These are phyloP conservation scores for Pipistrellus pygmaeus DNA, from an alignment of 2,797 vertebrate species.

Conservation along the genomic window DNA sequence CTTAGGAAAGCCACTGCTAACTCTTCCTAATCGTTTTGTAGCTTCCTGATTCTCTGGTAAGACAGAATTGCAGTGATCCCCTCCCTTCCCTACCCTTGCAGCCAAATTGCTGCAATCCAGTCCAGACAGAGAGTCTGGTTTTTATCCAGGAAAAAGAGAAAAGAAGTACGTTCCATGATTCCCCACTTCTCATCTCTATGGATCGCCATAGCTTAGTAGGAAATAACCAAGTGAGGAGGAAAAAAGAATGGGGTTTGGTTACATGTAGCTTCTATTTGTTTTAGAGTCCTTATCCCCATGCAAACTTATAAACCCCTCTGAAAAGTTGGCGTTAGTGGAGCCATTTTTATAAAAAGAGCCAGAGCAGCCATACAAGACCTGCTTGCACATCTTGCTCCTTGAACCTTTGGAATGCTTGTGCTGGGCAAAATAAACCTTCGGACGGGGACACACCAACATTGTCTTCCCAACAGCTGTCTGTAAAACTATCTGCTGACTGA, in stretches of 20 bases:
- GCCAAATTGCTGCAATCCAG: not conserved
- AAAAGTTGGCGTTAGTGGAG: not conserved
- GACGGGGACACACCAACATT: not conserved
- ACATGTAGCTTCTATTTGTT: not conserved
- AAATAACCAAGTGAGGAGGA: not conserved
- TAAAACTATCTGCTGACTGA: not conserved
- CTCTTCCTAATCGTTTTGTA: not conserved
- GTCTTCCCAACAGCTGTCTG: not conserved
- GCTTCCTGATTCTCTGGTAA: not conserved
- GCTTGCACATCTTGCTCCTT: not conserved
- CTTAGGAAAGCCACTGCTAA: not conserved
- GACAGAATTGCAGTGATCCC: not conserved
- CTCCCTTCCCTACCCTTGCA: not conserved
- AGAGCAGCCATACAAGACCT: not conserved
- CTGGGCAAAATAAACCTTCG: not conserved
- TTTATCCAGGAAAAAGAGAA: conserved; percentile 9
- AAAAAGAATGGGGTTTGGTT: not conserved
- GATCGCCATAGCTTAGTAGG: not conserved
- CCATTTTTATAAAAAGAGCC: not conserved
- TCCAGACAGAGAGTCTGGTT: not conserved
- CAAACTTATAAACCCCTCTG: not conserved
- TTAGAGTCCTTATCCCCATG: not conserved
- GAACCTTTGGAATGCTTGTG: not conserved
- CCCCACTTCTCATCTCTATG: not conserved
- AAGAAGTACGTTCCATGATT: not conserved